Conservation (phyloP, 2,888 invertebrate genomes). For the Drosophila birchii region DNA sequence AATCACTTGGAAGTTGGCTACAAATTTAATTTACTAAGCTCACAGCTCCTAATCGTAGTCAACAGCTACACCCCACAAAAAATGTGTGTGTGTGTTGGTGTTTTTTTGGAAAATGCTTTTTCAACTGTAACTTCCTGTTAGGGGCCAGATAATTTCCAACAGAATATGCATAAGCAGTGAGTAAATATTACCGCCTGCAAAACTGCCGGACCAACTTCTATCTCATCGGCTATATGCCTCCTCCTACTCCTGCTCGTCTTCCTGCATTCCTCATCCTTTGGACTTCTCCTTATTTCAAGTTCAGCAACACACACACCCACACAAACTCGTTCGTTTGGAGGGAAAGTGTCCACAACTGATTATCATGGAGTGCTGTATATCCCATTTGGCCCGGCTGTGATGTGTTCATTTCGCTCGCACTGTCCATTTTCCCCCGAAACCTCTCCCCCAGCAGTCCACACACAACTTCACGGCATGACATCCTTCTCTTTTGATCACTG, state of each 20-base stretch:
- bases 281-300: slow-evolving; percentile 8
- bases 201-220: slow-evolving; percentile 34
- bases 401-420: slow-evolving; percentile 45
- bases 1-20: slow-evolving; percentile 6
- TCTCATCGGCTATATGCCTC: neutral
- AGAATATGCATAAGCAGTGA: slow-evolving; percentile 41
- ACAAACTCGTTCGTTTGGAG: slow-evolving; percentile 1
- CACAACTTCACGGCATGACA: slow-evolving; percentile 7
- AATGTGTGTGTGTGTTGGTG: neutral
- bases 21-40: slow-evolving; percentile 9
- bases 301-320: slow-evolving; percentile 1
- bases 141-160: slow-evolving; percentile 30
- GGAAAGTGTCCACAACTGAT: slow-evolving; percentile 51
- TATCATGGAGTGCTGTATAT: slow-evolving; percentile 47
- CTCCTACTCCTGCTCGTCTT: neutral
- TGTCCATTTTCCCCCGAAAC: neutral
- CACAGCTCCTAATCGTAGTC: slow-evolving; percentile 6
- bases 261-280: neutral
- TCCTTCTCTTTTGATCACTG: slow-evolving; percentile 5
- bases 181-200: slow-evolving; percentile 42
- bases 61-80: neutral
- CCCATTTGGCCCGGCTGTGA: slow-evolving; percentile 42
- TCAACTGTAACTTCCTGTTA: slow-evolving; percentile 29
- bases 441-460: neutral
- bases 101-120: slow-evolving; percentile 12